Evolutionary conservation across 2,797 vertebrate species (phyloP), one percentile per base, ranked within the genome.

Genomic region (Pipistrellus kuhlii): DNA sequence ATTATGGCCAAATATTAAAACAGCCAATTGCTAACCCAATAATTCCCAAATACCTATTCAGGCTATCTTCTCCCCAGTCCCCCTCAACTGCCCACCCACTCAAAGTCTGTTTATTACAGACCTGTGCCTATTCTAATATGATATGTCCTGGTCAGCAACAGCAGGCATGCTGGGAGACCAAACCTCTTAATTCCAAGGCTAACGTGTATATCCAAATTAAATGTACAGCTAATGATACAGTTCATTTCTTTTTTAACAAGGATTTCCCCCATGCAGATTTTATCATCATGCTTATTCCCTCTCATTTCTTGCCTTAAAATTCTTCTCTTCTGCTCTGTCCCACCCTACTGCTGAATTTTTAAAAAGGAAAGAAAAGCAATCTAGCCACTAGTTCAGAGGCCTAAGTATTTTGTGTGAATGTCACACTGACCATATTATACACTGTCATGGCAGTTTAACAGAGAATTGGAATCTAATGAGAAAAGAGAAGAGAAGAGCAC

Each of bases 381-480:
- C 21, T 6, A 53, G 21, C 35, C 75, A 85, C 18, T 35, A 66
- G 3, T 87, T 95, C 89, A 44, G 78, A 94, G 92, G 76, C 72
- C 80, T 23, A 69, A 95, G 64, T 41, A 23, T 93, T 93, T 88
- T 88, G 13, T 90, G 77, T 75, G 76, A 75, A 91, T 44, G 95
- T 87, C 90, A 90, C 4, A 32, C 7, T 46, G 78, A 27, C 78
- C 84, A 20, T 51, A 55, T 96, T 90, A 96, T 38, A 88, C 64
- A 35, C 53, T 20, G 81, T 55, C 75, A 38, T 35, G 86, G 51
- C 13, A 77, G 71, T 5, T 10, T 71, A 87, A 94, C 68, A 0
- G 72, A 80, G 90, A 97, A 97, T 3, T 51, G 93, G 1, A 57
- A 68, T 92, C 94, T 93, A 97, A 88, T 53, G 94, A 96, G 72